These are phyloP conservation scores for Catamblyrhynchus diadema DNA, from an alignment of 2,797 vertebrate genomes.

Conservation along the genomic window DNA sequence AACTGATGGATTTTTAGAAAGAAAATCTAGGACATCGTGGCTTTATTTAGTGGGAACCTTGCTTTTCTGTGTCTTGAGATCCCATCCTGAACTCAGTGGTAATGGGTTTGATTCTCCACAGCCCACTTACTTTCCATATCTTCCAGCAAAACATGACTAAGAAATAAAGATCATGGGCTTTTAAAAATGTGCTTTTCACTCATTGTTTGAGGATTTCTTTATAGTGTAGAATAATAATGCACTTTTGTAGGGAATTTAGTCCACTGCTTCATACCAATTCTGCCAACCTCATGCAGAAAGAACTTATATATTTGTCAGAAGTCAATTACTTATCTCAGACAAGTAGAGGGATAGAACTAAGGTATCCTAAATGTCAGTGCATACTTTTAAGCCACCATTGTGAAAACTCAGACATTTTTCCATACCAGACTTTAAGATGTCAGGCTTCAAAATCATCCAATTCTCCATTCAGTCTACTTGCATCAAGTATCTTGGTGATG, in stretches of 20 bases:
- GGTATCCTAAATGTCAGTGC: fast-evolving
- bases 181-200: background rate
- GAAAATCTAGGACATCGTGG: background rate
- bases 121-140: background rate
- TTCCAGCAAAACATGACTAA: background rate
- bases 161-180: background rate
- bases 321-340: background rate
- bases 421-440: background rate
- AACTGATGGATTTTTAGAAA: background rate
- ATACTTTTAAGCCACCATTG: background rate
- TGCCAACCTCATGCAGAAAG: background rate
- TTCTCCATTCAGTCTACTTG: background rate
- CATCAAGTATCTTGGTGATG: fast-evolving
- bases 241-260: background rate
- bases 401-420: background rate
- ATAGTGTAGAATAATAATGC: fast-evolving
- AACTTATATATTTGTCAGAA: background rate
- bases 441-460: background rate
- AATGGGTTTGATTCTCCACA: background rate
- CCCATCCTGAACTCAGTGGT: background rate
- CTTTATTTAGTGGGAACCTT: background rate
- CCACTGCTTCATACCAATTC: background rate
- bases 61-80: background rate
- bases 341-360: background rate
- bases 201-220: background rate